phyloP scores from a whole-genome alignment of 2,888 invertebrate genomes.

The Macrostomum cliftonense region DNA sequence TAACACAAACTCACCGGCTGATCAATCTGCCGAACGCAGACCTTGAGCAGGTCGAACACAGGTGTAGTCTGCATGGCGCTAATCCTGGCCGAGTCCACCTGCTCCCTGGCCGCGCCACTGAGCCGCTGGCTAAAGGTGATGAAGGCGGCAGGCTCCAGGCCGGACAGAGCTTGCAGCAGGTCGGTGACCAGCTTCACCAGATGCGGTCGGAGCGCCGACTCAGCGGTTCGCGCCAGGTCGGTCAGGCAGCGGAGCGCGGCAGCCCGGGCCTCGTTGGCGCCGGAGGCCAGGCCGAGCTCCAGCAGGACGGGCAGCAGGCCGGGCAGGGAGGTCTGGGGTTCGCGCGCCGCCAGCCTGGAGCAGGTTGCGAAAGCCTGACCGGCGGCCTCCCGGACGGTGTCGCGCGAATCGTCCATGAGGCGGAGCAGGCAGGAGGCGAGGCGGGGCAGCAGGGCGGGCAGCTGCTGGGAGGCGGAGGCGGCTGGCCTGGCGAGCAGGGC shows the following conservation, averaged over 20 bases:
- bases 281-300: slow-evolving; percentile 57
- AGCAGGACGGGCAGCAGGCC: slow-evolving; percentile 52
- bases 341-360: slow-evolving; percentile 2
- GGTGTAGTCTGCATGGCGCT: slow-evolving; percentile 56
- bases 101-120: slow-evolving; percentile 44
- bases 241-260: slow-evolving; percentile 46
- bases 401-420: slow-evolving; percentile 77
- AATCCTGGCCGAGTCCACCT: slow-evolving; percentile 46
- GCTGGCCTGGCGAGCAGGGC: slow-evolving; percentile 5
- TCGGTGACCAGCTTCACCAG: slow-evolving; percentile 61
- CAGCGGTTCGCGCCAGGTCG: slow-evolving; percentile 58
- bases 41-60: slow-evolving; percentile 66
- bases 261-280: slow-evolving; percentile 51
- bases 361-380: slow-evolving; percentile 4
- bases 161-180: slow-evolving; percentile 53
- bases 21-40: slow-evolving; percentile 8
- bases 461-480: slow-evolving; percentile 1
- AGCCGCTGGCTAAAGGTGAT: slow-evolving; percentile 59
- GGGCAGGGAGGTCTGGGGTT: background rate
- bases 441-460: slow-evolving; percentile 5
- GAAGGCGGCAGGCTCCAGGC: slow-evolving; percentile 59
- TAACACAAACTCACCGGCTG: background rate
- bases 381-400: slow-evolving; percentile 38
- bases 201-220: slow-evolving; percentile 58
- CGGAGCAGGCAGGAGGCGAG: slow-evolving; percentile 3